Evolutionary conservation across 92 coral and sea anemone genomes (phyloP).

Genomic region (Epizoanthus fatuus): DNA sequence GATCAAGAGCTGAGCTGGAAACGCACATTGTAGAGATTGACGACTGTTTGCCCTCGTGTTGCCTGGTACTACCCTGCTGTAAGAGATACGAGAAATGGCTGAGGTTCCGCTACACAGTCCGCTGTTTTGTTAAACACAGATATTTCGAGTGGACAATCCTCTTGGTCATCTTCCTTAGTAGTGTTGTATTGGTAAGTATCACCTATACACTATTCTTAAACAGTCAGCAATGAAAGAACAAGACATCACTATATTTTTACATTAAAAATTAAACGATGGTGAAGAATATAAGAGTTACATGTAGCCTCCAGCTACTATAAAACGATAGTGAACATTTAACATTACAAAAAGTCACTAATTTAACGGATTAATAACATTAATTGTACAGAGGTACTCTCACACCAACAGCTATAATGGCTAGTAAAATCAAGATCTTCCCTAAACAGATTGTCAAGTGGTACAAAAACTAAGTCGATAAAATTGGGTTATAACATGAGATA

Average conservation of each 20-base stretch:
- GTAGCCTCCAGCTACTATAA: too few relatives aligned
- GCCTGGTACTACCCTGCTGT: background rate
- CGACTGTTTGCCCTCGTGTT: slow-evolving; percentile 25
- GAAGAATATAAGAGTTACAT: too few relatives aligned
- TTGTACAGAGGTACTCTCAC: too few relatives aligned
- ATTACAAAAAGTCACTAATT: too few relatives aligned
- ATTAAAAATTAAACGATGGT: too few relatives aligned
- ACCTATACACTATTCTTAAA: background rate
- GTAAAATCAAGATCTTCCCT: background rate
- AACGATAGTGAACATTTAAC: too few relatives aligned
- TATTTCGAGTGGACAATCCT: slow-evolving; percentile 22
- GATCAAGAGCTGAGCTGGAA: background rate
- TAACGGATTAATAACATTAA: too few relatives aligned
- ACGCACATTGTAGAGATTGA: slow-evolving; percentile 12
- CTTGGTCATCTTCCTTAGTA: slow-evolving; percentile 14
- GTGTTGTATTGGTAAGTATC: slow-evolving; percentile 22
- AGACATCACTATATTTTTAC: too few relatives aligned
- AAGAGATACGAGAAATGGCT: background rate
- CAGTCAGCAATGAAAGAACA: too few relatives aligned
- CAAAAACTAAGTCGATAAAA: too few relatives aligned
- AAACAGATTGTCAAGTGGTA: background rate
- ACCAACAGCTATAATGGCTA: too few relatives aligned
- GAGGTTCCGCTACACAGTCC: slow-evolving; percentile 22
- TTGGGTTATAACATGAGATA: too few relatives aligned
- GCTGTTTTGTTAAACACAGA: slow-evolving; percentile 8